These are phyloP conservation scores for Muntiacus reevesi DNA, from an alignment of 2,113 vertebrate species.

Conservation along the genomic window DNA sequence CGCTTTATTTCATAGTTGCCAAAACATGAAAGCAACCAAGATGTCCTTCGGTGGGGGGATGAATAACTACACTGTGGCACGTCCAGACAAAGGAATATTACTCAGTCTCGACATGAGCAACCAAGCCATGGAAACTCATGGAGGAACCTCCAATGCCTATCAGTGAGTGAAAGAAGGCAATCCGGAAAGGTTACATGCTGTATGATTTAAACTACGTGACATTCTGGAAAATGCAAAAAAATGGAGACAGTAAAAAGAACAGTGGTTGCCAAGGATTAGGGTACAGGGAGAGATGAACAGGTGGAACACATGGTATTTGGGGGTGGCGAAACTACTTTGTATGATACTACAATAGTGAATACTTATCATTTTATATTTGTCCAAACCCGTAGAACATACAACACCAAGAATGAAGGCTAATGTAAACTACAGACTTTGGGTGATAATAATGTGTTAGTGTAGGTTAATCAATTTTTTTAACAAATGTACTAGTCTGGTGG, in stretches of 20 bases:
- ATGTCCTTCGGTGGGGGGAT: background rate
- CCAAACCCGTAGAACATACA: background rate
- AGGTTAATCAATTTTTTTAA: background rate
- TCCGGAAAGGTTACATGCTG: background rate
- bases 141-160: background rate
- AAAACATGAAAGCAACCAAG: background rate
- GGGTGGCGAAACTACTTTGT: background rate
- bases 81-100: background rate
- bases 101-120: background rate
- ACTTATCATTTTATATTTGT: background rate
- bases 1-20: background rate
- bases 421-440: background rate
- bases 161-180: background rate
- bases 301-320: background rate
- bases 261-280: background rate
- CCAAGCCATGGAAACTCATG: background rate
- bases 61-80: background rate
- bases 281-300: background rate
- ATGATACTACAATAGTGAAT: background rate
- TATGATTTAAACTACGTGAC: background rate
- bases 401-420: background rate
- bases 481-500: background rate
- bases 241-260: background rate
- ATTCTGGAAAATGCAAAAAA: constrained; percentile 8
- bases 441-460: background rate